Percentiles rank a stretch among this genome's conserved stretches.
These are phyloP conservation scores for Drosophila borealis DNA, from an alignment of 2,888 invertebrate genomes.

Conservation along the genomic window DNA sequence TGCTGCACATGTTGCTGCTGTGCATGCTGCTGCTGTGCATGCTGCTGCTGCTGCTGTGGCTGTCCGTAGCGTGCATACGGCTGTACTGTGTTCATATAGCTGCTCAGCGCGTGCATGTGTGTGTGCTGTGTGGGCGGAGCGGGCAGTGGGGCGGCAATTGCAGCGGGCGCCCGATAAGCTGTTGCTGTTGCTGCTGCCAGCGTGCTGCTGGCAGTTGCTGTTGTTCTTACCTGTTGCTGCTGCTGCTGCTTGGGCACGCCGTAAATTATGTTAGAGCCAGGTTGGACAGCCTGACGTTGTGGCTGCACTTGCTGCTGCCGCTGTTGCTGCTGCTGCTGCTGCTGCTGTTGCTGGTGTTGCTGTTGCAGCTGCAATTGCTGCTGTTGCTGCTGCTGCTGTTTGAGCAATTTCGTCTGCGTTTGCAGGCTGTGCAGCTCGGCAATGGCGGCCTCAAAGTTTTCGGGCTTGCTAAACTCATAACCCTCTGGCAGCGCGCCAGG, in stretches of 20 bases:
- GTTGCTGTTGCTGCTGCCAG: slow-evolving; percentile 17
- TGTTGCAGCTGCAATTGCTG: not conserved
- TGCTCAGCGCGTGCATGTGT: slow-evolving; percentile 70
- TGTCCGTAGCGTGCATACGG: slow-evolving; percentile 75
- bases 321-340: slow-evolving; percentile 24
- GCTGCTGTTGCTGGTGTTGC: slow-evolving; percentile 24
- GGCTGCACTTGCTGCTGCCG: slow-evolving; percentile 31
- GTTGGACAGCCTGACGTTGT: slow-evolving; percentile 15
- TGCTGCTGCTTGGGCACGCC: slow-evolving; percentile 54
- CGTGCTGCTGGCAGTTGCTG: slow-evolving; percentile 16
- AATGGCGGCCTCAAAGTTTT: slow-evolving; percentile 74
- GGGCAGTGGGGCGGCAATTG: slow-evolving; percentile 25
- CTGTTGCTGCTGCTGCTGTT: slow-evolving; percentile 58
- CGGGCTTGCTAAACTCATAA: slow-evolving; percentile 75
- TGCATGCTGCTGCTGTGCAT: slow-evolving; percentile 22
- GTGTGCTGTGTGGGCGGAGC: slow-evolving; percentile 63
- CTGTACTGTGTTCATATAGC: slow-evolving; percentile 77
- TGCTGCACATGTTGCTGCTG: slow-evolving; percentile 39
- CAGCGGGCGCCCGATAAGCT: slow-evolving; percentile 16
- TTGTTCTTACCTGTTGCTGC: slow-evolving; percentile 35
- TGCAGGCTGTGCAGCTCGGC: slow-evolving; percentile 77
- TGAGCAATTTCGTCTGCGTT: slow-evolving; percentile 63
- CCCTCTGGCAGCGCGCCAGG: slow-evolving; percentile 66
- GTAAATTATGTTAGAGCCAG: slow-evolving; percentile 48
- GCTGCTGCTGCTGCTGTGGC: slow-evolving; percentile 50